Base-by-base conservation (phyloP, 2,888 invertebrate species). In the Antheraea yamamai region DNA sequence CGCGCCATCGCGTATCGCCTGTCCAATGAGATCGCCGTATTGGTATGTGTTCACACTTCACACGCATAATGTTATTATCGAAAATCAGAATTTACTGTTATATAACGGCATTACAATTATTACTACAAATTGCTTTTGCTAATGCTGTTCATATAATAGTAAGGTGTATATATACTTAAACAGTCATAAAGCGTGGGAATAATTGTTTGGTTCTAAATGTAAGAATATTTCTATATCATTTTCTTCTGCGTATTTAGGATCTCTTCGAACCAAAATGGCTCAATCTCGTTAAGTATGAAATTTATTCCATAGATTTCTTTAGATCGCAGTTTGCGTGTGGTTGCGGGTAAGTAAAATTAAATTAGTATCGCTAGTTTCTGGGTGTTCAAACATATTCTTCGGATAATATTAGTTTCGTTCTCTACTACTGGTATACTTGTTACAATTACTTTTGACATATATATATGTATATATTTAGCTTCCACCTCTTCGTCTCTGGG, bases 1-100 rank as follows among this genome's bases (percentile, higher is more conserved):
- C 94, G 95, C 79, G 95, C 95, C 73, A 94, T 95, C 79, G 95
- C 94, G 75, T 91, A 94, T 82, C 90, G 93, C 75, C 91, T 95
- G 83, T 92, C 94, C 78, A 92, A 92, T 84, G 94, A 94, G 81
- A 84, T 94, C 80, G 87, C 90, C 78, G 87, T 90, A 73, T 90
- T 94, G 94, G 94, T 94, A 94, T 88, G 94, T 93, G 84, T 79
- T 79, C 78, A 75, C 76, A 47, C 1, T 47, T 47, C 47, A 30
- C 71, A 66, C 74, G 47, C 7, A 47, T 12, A 26, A 72, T 72
- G 3, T 26, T 64, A 64, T 2, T 64, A 26, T 26, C 64, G 26
- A 26, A 26, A 14, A 18, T 10, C 64, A 64, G 10, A 64, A 26
- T 26, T 64, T 26, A 26, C 12, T 64, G 14, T 26, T 64, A 61